Base-by-base conservation (phyloP, 1,140 invertebrate species). In the Pogonomyrmex barbatus region DNA sequence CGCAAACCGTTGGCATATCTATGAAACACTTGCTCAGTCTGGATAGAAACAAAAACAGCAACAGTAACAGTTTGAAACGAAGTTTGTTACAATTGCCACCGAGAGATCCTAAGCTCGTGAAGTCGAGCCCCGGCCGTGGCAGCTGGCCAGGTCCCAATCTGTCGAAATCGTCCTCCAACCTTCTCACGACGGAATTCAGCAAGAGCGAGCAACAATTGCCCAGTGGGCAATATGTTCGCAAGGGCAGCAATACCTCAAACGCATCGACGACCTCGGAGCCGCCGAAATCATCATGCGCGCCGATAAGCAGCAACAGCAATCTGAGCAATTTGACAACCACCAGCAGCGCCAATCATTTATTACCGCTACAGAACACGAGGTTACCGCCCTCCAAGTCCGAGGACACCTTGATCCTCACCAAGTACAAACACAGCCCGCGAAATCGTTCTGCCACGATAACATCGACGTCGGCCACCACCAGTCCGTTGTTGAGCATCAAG, bases 131-230 rank as follows among this genome's bases (percentile, higher is more conserved):
- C 0, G 97, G 97, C 0, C 95, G 97, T 54, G 97, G 97, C 3
- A 97, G 97, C 50, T 98, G 97, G 97, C 97, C 97, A 0, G 97
- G 97, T 0, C 97, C 97, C 0, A 97, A 97, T n/a, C 96, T 96
- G 0, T 95, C 95, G 8, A 94, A 93, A 54, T 95, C 95, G 2
- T 95, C 95, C 2, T 93, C 90, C 2, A 95, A 94, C 79, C 92
- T 97, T 2, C 91, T 96, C n/a, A 96, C 96, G 39, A 96, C 96
- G 0, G 97, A 98, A 91, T 97, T 98, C 87, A 98, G 97, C 65
- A 98, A 98, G 91, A 98, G 97, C 39, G 97, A 98, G 89, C 97
- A 98, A 92, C 97, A 98, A 85, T 91, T 98, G 4, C 92, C 94
- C 0, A 91, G 91, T 12, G 91, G 93, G 0, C 92, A 93, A 17